These are phyloP conservation scores for Glareola pratincola DNA, from an alignment of 2,113 vertebrate genomes.

Conservation along the genomic window DNA sequence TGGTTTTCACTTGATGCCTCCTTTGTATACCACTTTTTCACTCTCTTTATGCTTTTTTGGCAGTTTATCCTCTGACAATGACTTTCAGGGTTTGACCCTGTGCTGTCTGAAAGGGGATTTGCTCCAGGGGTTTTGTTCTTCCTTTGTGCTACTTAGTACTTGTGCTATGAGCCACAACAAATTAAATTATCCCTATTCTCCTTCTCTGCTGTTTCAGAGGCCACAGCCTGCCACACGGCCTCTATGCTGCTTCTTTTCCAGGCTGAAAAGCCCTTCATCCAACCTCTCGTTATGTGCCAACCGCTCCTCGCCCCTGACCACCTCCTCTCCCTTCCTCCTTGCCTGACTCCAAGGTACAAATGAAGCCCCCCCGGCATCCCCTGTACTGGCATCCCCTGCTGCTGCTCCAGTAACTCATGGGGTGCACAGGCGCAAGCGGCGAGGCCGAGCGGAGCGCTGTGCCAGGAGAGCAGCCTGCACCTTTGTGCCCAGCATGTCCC, in stretches of 20 bases:
- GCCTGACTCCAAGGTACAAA: not conserved
- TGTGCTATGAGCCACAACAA: not conserved
- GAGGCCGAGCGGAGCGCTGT: accelerated
- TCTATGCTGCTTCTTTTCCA: not conserved
- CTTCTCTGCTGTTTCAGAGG: not conserved
- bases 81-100: not conserved
- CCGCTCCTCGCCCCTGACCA: not conserved
- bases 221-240: not conserved
- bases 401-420: accelerated
- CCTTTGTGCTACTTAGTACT: not conserved
- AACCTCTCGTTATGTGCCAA: not conserved
- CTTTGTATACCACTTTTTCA: not conserved
- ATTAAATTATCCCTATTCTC: not conserved
- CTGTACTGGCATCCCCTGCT: too few species aligned
- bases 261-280: not conserved
- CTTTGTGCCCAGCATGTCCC: not conserved
- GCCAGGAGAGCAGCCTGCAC: not conserved
- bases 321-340: not conserved
- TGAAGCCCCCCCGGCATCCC: accelerated
- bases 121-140: not conserved
- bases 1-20: not conserved
- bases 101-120: not conserved
- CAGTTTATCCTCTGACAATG: not conserved
- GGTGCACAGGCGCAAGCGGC: accelerated
- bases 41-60: not conserved